Evolutionary conservation across 2,113 vertebrate genomes (phyloP), one percentile per base, ranked within the genome.

Genomic region (Odontesthes bonariensis): DNA sequence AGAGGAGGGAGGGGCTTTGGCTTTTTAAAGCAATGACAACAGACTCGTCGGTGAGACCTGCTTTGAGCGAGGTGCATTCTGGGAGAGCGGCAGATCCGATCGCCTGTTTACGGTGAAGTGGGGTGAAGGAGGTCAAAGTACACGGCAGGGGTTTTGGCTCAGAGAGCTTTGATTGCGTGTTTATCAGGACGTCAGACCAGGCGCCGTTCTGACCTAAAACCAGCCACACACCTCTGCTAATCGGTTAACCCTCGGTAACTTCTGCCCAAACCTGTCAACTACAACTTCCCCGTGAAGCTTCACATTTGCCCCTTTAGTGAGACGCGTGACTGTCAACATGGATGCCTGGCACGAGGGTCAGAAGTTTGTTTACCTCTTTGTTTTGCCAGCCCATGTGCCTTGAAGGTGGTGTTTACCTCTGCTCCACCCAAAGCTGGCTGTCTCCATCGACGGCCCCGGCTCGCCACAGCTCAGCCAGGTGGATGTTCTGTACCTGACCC

Each of bases 401-500:
- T 2, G 0, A 42, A 58, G 63, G 27, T 2, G n/a, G 74, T 69
- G 76, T 86, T 83, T 75, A 80, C 79, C 81, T 74, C 75, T 22
- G 32, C 42, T 9, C 46, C 46, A 40, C 70, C 73, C 54, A 13
- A 5, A 44, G 82, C 52, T 5, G 27, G 35, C 63, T 4, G 47
- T 40, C 74, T 72, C 64, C 42, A 53, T 38, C 35, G 1, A 38
- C 8, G 0, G 62, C 46, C 5, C 58, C 8, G 65, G 78, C 78
- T 40, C 31, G 70, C 73, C 49, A 1, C 75, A 42, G 87, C 86
- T 89, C 77, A 91, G 88, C 76, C 84, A 73, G 81, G 86, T 81
- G 88, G 88, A 92, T 85, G 87, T 88, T 85, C 89, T 92, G 83
- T 91, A 80, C 87, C 82, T 53, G 63, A 80, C 44, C 62, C 66